Base-by-base conservation (phyloP, 1,140 invertebrate species). In the Bombus difficillimus region DNA sequence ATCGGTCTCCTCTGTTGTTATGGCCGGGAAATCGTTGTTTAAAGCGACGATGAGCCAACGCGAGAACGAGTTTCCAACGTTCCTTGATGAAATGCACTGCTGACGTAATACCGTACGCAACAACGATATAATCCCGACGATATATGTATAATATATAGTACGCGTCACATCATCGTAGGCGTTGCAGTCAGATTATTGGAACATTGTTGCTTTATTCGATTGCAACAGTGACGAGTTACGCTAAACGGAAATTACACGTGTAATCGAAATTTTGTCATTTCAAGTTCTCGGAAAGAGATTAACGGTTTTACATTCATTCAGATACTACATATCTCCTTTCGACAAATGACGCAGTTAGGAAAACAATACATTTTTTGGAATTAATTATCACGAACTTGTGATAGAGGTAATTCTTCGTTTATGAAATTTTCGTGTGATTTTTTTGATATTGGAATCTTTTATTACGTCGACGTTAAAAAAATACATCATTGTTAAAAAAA, bases 41-140 rank as follows among this genome's bases (percentile, higher is more conserved):
- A 62, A n/a, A n/a, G 59, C 28, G 28, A n/a, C 28, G 28, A 34
- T 15, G 66, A 37, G 66, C 32, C 32, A 37, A 25, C 25, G 59
- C 37, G 39, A 39, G 32, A 80, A 80, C 64, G 13, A 72, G 32
- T 12, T 37, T 39, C 13, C 64, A n/a, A 6, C 18, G 43, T 28
- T 53, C 2, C 43, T 57, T 8, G 57, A 82, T 82, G 53, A 74
- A 47, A 74, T 9, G 13, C 71, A 37, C 12, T 13, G 32, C 39
- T 74, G 59, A 82, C 79, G 79, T 72, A 72, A 72, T n/a, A n/a
- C 22, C 66, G 32, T 43, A n/a, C 39, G 79, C 18, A 81, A 28
- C 28, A n/a, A 47, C 25, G 39, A 83, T 66, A 73, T 83, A 83
- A 83, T 83, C 25, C 39, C 32, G 25, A 18, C 39, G 39, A 73